Evolutionary conservation across 2,797 vertebrate genomes (phyloP), one percentile per base, ranked within the genome.

Genomic region (Eurystomus glaucurus): DNA sequence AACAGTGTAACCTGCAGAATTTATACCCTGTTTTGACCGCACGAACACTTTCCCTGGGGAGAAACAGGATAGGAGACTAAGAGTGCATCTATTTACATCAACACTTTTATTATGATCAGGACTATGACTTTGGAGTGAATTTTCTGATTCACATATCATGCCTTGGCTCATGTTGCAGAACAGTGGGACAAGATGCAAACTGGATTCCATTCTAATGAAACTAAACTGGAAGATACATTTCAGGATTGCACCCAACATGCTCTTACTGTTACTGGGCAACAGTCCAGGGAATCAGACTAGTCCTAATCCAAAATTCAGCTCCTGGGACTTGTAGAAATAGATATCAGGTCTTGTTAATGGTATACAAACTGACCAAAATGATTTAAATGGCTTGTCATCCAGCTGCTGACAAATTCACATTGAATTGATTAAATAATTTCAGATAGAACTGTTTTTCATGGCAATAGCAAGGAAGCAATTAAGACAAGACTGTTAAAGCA

Each of bases 81-180:
- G 23, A 4, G 4, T 48, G 19, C 8, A 66, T 68, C 21, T 75
- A 12, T 37, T 31, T 37, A 31, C 8, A 10, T 9, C 6, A 69
- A 31, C 6, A 22, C 4, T 85, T 78, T 19, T 58, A 9, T 29
- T 90, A 66, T 68, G n/a, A n/a, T 20, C 0, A 0, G 23, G 19
- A 28, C 46, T 39, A 2, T n/a, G 23, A 21, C 29, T 90, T 62
- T 7, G n/a, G 54, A 75, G 20, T 21, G 77, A 57, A 66, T 86
- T 50, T 84, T 71, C 37, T 66, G 57, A 64, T 66, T 65, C 55
- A 43, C 2, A 2, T 15, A 16, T 14, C 28, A 37, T 0, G 1
- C 31, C 17, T 75, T 1, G 0, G 33, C 37, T 78, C 4, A 0
- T 14, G 3, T 8, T 80, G 48, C 2, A 12, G 25, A 68, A 20